Percentiles rank a stretch among this genome's conserved stretches.
These are phyloP conservation scores for Rhopalosiphum padi DNA, from an alignment of 1,140 invertebrate genomes.

Conservation along the genomic window DNA sequence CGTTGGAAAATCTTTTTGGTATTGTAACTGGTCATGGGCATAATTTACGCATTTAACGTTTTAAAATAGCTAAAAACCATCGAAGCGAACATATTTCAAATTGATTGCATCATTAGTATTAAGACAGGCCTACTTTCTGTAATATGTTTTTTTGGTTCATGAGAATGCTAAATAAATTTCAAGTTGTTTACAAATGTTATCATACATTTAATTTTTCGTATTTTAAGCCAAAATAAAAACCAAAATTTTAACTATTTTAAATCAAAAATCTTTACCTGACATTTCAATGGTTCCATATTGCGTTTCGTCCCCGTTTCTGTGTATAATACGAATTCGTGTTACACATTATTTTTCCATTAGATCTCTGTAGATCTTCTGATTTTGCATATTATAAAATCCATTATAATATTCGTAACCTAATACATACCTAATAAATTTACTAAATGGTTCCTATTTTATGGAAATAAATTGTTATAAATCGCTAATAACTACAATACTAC, in stretches of 20 bases:
- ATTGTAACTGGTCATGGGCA: constrained; percentile 14
- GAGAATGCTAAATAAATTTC: background rate
- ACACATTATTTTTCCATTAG: background rate
- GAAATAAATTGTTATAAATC: background rate
- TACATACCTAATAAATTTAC: background rate
- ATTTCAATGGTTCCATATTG: background rate
- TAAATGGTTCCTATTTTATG: background rate
- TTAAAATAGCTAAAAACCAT: constrained; percentile 39
- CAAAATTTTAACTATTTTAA: background rate
- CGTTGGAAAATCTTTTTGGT: constrained; percentile 21
- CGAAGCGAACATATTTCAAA: constrained; percentile 35
- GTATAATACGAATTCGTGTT: background rate
- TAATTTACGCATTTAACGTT: constrained; percentile 11
- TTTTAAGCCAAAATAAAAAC: background rate
- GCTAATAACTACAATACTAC: background rate
- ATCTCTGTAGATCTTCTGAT: background rate
- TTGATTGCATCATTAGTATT: constrained; percentile 15
- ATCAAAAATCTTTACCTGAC: background rate
- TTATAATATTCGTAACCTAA: background rate
- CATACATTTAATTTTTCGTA: background rate
- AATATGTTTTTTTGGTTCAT: background rate
- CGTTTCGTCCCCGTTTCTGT: background rate
- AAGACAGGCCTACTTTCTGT: constrained; percentile 25
- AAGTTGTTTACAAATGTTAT: background rate
- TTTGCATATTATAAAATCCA: background rate